Percentiles rank a stretch among this genome's conserved stretches.
Evolutionary conservation across 2,888 invertebrate species (phyloP).

Genomic region (Drosophila borborema): DNA sequence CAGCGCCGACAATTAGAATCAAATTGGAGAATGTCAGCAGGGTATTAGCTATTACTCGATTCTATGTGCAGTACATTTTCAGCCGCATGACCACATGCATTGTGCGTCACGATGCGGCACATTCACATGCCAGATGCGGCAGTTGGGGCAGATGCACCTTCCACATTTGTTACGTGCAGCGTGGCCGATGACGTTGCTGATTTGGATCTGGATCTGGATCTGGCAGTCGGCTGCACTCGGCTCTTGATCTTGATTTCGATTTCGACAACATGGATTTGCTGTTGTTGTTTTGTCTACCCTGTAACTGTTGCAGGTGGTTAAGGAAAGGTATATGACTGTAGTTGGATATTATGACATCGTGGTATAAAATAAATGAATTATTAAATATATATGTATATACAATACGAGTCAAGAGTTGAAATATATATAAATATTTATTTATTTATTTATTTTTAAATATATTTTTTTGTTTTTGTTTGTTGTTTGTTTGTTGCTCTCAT

Average conservation of each 20-base stretch:
- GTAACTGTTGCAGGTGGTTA: no score
- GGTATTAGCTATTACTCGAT: conserved; percentile 15
- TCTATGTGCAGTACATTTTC: neutral
- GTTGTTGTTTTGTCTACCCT: conserved; percentile 28
- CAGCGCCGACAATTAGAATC: conserved; percentile 69
- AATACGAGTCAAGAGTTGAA: no score
- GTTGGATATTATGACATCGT: neutral
- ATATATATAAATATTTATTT: no score
- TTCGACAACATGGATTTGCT: conserved; percentile 70
- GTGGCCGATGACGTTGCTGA: conserved; percentile 74
- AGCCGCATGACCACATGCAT: conserved; percentile 59
- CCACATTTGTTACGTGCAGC: conserved; percentile 72
- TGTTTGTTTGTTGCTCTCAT: no score
- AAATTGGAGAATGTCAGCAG: conserved; percentile 57
- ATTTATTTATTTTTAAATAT: no score
- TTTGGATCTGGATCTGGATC: conserved; percentile 54
- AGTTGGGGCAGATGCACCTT: conserved; percentile 39
- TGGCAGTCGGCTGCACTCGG: conserved; percentile 36
- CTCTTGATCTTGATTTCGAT: conserved; percentile 79
- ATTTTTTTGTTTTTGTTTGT: no score
- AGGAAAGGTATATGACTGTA: neutral
- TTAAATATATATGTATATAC: neutral
- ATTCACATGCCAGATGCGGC: conserved; percentile 31
- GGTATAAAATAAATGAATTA: neutral
- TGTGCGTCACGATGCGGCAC: conserved; percentile 69